These are phyloP conservation scores for Protobothrops mucrosquamatus DNA, from an alignment of 2,113 vertebrate species.

Conservation along the genomic window DNA sequence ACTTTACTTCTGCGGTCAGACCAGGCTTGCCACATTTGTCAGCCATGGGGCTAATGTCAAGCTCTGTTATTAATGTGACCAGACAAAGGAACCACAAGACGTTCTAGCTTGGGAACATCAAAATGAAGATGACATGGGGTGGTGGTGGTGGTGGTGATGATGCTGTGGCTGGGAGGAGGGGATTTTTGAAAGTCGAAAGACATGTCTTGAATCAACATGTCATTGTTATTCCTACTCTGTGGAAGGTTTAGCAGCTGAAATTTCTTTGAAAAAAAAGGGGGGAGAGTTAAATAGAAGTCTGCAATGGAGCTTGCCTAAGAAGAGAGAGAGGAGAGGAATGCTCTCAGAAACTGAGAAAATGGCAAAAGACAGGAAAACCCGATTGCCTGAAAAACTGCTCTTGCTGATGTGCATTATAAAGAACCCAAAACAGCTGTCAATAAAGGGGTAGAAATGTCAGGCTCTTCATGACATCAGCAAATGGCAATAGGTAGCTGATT, in stretches of 20 bases:
- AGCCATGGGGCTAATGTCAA: background rate
- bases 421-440: background rate
- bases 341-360: background rate
- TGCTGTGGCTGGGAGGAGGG: too few species aligned
- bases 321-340: background rate
- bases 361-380: background rate
- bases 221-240: background rate
- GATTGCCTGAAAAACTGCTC: background rate
- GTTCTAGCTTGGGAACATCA: conserved; percentile 22
- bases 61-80: background rate
- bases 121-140: background rate
- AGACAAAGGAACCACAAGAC: conserved; percentile 8
- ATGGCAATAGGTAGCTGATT: background rate
- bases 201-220: conserved; percentile 15
- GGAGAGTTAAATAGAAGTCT: too few species aligned
- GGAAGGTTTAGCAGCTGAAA: background rate
- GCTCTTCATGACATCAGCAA: background rate
- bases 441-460: background rate
- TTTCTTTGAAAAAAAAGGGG: background rate
- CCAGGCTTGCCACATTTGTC: conserved; percentile 6
- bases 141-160: too few species aligned
- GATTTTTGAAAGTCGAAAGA: background rate
- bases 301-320: background rate
- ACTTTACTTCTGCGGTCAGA: background rate
- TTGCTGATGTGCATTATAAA: background rate